Evolutionary conservation across 2,113 vertebrate genomes (phyloP).

Genomic region (Strigops habroptila): DNA sequence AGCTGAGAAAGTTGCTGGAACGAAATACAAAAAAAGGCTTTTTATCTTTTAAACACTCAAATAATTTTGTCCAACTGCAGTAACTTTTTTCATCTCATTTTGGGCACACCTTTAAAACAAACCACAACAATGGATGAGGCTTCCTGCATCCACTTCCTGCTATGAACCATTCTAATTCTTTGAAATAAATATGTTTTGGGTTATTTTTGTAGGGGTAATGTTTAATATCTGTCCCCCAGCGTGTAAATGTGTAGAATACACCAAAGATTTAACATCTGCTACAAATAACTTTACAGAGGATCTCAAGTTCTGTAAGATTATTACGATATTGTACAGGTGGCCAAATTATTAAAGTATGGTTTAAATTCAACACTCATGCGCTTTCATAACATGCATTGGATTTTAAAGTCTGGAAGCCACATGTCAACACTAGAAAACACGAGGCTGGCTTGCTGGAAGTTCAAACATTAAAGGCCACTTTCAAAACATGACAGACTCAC

Average conservation of each 20-base stretch:
- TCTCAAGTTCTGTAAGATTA: constrained; percentile 41
- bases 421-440: constrained; percentile 24
- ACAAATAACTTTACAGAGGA: constrained; percentile 48
- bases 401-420: constrained; percentile 62
- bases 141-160: constrained; percentile 34
- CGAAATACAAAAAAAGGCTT: background rate
- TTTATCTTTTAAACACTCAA: constrained; percentile 31
- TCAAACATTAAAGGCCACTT: constrained; percentile 31
- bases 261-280: constrained; percentile 64
- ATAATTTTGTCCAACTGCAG: constrained; percentile 8
- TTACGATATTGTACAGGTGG: constrained; percentile 64
- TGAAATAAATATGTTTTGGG: constrained; percentile 47
- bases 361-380: constrained; percentile 21
- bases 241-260: constrained; percentile 43
- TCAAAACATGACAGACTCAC: background rate
- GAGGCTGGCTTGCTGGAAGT: background rate
- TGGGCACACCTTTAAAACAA: constrained; percentile 51
- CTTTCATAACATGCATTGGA: constrained; percentile 5
- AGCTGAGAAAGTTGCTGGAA: background rate
- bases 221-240: constrained; percentile 1
- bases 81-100: background rate
- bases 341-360: constrained; percentile 63
- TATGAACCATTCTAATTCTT: background rate
- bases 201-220: constrained; percentile 38
- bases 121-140: constrained; percentile 24